Base-by-base conservation (phyloP, 2,113 vertebrate species). In the Heptranchias perlo region DNA sequence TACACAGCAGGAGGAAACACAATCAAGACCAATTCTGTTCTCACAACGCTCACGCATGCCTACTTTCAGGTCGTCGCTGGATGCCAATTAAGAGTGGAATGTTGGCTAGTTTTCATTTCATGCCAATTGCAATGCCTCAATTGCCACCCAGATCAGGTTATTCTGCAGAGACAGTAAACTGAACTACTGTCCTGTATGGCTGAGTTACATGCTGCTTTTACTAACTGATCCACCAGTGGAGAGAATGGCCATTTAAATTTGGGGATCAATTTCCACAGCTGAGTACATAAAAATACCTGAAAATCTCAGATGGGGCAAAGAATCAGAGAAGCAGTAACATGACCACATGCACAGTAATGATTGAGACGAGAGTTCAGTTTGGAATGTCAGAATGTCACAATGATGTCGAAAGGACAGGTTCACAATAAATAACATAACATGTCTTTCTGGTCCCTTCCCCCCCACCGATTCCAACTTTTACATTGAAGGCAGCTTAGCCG, bases 381-480 rank as follows among this genome's bases (percentile, higher is more conserved):
- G 93, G 93, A 95, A 95, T 95, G 93, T 95, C 93, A 95, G 93
- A 95, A 95, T 95, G 93, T 95, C 93, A 95, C 62, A 95, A 67
- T 95, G 93, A 95, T 95, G 93, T 95, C 44, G 62, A 95, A 95
- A 44, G 64, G 64, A 95, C 93, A 95, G 64, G n/a, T 95, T 95
- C 93, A 95, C 93, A 95, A 95, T 95, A 95, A 95, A 95, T 95
- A 95, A 95, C 93, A 95, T 67, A 95, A 69, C 39, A 95, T 95
- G 93, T 95, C 93, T 95, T 95, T 95, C 58, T 93, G n/a, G 58
- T 95, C 64, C 64, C 93, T 69, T 25, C 64, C 64, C 93, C 64
- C 64, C 93, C 62, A 62, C 64, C 93, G 25, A 69, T 95, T 69
- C 64, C 28, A 3, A 95, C 64, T 69, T 67, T 95, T 95, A 95